Conservation (phyloP, 2,888 invertebrate genomes). For the Limnephilus auricula region DNA sequence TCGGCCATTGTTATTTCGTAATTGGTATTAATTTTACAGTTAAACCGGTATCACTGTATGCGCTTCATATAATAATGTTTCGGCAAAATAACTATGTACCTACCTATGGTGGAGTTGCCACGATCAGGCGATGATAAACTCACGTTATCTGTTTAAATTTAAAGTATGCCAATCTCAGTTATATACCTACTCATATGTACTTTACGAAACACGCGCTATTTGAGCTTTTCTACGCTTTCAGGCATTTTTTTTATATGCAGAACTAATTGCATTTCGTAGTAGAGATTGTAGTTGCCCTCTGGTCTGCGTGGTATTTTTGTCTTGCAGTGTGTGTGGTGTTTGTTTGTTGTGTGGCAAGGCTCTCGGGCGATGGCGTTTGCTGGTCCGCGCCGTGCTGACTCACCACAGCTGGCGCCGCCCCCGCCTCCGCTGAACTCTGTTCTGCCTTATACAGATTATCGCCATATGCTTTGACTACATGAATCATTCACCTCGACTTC, state of each 20-base stretch:
- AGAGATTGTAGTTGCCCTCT: not conserved
- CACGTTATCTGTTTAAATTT: not conserved
- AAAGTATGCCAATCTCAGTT: not conserved
- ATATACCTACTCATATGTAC: not conserved
- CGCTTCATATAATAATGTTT: not conserved
- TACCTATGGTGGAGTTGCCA: not conserved
- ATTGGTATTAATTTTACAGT: slow-evolving; percentile 55
- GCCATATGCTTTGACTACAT: slow-evolving; percentile 43
- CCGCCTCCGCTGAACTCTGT: slow-evolving; percentile 13
- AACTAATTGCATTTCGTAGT: not conserved
- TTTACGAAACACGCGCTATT: not conserved
- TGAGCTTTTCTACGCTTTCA: too few relatives aligned
- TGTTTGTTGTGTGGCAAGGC: not conserved
- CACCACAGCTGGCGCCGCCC: slow-evolving; percentile 7
- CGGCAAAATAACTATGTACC: not conserved
- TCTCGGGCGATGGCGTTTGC: not conserved
- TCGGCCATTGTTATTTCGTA: slow-evolving; percentile 54
- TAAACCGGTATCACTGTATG: slow-evolving; percentile 54
- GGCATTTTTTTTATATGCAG: not conserved
- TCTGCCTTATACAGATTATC: slow-evolving; percentile 26
- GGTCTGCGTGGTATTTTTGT: not conserved
- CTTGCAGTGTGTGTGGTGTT: not conserved
- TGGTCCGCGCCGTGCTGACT: not conserved
- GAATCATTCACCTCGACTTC: slow-evolving; percentile 40
- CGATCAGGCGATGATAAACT: not conserved